phyloP scores from a whole-genome alignment of 2,888 invertebrate species.

The Boloria selene region DNA sequence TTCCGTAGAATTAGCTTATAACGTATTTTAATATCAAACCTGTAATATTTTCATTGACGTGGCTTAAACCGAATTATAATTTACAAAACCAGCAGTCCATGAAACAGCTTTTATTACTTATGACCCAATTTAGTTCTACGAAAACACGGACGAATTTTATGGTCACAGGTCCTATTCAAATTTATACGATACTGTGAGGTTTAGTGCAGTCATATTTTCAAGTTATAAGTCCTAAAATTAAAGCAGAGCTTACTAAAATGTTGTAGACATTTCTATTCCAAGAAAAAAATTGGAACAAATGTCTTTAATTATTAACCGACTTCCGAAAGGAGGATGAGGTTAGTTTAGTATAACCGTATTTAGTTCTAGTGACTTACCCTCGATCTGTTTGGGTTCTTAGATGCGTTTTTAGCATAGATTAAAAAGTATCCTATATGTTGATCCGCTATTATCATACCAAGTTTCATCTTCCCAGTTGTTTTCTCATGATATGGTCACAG shows the following conservation, averaged over 20 bases:
- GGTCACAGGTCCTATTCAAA: conserved; percentile 9
- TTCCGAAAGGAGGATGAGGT: too few relatives aligned
- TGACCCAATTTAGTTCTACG: conserved; percentile 14
- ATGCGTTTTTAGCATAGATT: too few relatives aligned
- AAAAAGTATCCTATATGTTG: too few relatives aligned
- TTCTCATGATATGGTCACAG: too few relatives aligned
- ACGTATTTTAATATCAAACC: background rate
- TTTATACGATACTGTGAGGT: conserved; percentile 16
- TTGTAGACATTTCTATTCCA: background rate
- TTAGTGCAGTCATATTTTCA: conserved; percentile 1
- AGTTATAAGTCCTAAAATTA: background rate
- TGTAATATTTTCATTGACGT: conserved; percentile 6
- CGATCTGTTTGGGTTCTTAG: too few relatives aligned
- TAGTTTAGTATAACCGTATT: too few relatives aligned
- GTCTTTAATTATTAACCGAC: too few relatives aligned
- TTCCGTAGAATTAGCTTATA: too few relatives aligned
- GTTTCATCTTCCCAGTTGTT: too few relatives aligned
- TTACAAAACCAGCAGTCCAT: conserved; percentile 1
- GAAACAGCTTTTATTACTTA: conserved; percentile 14
- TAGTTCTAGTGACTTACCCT: too few relatives aligned
- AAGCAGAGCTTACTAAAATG: background rate
- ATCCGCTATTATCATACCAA: too few relatives aligned
- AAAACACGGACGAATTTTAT: conserved; percentile 8
- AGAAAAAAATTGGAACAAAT: too few relatives aligned
- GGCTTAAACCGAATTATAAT: conserved; percentile 4